Evolutionary conservation across 1,140 invertebrate genomes (phyloP).

Genomic region (Diorhabda elongata): DNA sequence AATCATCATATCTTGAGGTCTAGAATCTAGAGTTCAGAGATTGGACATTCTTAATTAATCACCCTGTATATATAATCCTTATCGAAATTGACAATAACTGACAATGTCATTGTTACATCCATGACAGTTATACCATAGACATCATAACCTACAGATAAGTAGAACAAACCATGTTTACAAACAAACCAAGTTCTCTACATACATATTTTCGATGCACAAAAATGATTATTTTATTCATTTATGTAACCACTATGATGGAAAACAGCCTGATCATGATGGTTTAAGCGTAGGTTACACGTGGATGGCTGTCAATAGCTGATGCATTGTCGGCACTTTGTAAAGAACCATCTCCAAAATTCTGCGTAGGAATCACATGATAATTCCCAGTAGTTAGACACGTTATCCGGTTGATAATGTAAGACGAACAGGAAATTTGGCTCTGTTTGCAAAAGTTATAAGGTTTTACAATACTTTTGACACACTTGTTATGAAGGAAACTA

Average conservation of each 20-base stretch:
- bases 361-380: background rate
- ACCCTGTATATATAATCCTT: no score
- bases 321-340: background rate
- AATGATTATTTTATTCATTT: background rate
- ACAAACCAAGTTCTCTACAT: no score
- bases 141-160: no score
- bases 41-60: no score
- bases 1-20: no score
- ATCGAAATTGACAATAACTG: no score
- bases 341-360: background rate
- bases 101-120: no score
- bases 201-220: background rate
- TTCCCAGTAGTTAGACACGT: background rate
- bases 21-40: no score
- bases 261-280: background rate
- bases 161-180: no score
- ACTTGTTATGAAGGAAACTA: background rate
- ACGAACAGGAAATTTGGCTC: no score
- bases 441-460: constrained; percentile 7
- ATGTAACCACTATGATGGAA: background rate
- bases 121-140: no score
- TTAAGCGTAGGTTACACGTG: background rate
- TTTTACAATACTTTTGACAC: background rate
- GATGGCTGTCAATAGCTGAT: background rate
- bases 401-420: background rate